These are phyloP conservation scores for Atrichornis clamosus DNA, from an alignment of 2,113 vertebrate species.

Conservation along the genomic window DNA sequence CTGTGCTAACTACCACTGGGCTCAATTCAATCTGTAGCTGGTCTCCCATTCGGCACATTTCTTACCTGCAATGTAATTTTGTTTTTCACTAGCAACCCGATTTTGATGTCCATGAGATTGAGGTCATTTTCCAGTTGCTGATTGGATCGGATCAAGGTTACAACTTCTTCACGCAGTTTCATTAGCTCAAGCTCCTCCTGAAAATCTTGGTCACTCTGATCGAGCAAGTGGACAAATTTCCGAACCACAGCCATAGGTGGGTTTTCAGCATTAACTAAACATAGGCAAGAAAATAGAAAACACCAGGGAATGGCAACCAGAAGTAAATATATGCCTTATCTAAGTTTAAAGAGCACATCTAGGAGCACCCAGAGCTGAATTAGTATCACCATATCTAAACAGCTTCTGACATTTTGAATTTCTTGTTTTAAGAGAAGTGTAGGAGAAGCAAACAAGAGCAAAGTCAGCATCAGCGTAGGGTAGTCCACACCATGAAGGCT, in stretches of 20 bases:
- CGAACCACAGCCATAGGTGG: slow-evolving; percentile 94
- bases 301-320: not conserved
- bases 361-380: not conserved
- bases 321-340: not conserved
- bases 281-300: not conserved
- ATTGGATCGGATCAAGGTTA: slow-evolving; percentile 95
- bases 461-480: not conserved
- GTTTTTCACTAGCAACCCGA: slow-evolving; percentile 96
- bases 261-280: slow-evolving; percentile 84
- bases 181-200: slow-evolving; percentile 96
- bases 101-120: slow-evolving; percentile 99
- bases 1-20: not conserved
- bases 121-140: slow-evolving; percentile 97
- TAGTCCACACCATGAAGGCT: not conserved
- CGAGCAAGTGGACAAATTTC: slow-evolving; percentile 96
- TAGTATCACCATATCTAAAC: not conserved
- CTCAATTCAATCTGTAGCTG: not conserved
- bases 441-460: not conserved
- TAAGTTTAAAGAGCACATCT: not conserved
- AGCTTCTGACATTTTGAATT: not conserved
- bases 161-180: slow-evolving; percentile 92
- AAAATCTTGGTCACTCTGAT: slow-evolving; percentile 98
- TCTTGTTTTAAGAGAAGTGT: not conserved
- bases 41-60: not conserved
- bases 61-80: slow-evolving; percentile 91